Conservation (phyloP, 2,113 vertebrate species). For the Gallinago paraguaiae region DNA sequence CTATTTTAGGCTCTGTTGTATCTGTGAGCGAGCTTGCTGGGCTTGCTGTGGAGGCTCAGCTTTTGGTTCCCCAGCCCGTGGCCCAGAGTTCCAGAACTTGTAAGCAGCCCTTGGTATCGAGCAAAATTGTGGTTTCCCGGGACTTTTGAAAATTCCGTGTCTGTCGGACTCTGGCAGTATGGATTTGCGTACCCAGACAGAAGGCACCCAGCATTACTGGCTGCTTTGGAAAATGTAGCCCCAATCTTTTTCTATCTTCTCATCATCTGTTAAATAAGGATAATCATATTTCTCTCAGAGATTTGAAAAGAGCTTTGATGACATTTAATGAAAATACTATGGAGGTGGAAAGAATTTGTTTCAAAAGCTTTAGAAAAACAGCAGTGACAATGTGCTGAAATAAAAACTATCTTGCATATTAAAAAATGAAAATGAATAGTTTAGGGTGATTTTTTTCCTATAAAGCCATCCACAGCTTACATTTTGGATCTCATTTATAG, state of each 20-base stretch:
- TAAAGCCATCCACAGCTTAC: neutral
- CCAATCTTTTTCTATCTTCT: slow-evolving; percentile 10
- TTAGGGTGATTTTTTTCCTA: neutral
- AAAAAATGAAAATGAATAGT: neutral
- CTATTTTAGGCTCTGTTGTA: neutral
- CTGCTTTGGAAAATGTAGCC: slow-evolving; percentile 14
- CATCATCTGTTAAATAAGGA: slow-evolving; percentile 58
- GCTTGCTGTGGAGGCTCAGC: neutral
- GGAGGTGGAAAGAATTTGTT: slow-evolving; percentile 55
- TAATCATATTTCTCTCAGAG: slow-evolving; percentile 48
- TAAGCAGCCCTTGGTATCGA: neutral
- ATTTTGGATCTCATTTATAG: neutral
- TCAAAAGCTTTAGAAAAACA: slow-evolving; percentile 55
- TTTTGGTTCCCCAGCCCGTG: neutral
- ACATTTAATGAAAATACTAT: slow-evolving; percentile 59
- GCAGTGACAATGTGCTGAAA: slow-evolving; percentile 22
- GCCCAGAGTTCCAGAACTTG: neutral
- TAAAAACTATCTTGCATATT: slow-evolving; percentile 12
- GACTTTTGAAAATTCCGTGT: neutral
- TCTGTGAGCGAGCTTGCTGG: neutral
- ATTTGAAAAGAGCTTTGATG: slow-evolving; percentile 51
- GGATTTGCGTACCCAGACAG: neutral
- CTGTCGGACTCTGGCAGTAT: neutral
- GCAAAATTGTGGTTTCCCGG: neutral
- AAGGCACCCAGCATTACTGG: neutral